Conservation (phyloP, 2,797 vertebrate species). For the Thripadectes ignobilis region DNA sequence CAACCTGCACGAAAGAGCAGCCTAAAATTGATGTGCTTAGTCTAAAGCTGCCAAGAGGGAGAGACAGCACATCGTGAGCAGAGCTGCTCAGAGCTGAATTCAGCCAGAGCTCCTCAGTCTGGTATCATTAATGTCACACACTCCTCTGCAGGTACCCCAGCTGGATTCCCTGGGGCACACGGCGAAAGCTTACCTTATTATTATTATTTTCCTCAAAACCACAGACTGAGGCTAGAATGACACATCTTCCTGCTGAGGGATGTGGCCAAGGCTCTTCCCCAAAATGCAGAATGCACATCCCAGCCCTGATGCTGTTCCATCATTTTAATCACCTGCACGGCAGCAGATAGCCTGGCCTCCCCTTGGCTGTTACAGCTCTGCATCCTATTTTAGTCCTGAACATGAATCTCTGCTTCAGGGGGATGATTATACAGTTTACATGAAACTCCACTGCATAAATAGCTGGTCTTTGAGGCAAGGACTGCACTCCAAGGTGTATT, state of each 20-base stretch:
- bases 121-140: neutral
- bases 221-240: neutral
- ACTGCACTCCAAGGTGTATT: neutral
- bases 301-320: neutral
- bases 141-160: neutral
- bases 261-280: rapidly evolving
- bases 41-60: neutral
- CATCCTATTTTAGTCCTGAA: neutral
- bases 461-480: neutral
- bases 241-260: neutral
- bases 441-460: neutral
- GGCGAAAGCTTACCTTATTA: neutral
- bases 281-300: neutral
- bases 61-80: neutral
- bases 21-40: neutral
- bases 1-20: neutral
- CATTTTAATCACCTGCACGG: neutral
- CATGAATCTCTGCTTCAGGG: neutral
- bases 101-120: neutral
- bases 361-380: neutral
- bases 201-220: neutral
- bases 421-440: neutral
- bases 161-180: neutral
- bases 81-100: neutral
- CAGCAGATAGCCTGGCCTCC: neutral